Evolutionary conservation across 2,797 vertebrate genomes (phyloP).

Genomic region (Kryptolebias ocellatus): DNA sequence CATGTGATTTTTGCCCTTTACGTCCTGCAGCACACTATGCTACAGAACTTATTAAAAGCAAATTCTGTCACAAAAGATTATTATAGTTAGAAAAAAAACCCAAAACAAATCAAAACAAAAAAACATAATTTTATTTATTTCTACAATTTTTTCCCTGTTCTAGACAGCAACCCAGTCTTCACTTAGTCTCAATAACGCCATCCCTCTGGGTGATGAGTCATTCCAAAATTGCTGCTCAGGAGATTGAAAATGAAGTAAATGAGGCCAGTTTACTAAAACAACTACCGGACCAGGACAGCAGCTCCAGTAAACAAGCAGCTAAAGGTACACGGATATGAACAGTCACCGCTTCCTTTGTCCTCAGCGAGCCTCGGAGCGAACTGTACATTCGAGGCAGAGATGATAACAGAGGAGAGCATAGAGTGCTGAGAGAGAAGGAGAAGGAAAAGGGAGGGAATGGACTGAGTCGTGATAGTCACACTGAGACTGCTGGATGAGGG

Average conservation of each 20-base stretch:
- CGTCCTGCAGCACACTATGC: conserved; percentile 8
- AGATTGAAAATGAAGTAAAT: conserved; percentile 37
- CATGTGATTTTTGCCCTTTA: not conserved
- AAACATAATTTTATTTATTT: not conserved
- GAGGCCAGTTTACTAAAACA: conserved; percentile 34
- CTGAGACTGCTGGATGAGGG: conserved; percentile 55
- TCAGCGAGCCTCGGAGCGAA: conserved; percentile 34
- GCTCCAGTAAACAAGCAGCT: conserved; percentile 27
- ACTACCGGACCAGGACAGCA: conserved; percentile 7
- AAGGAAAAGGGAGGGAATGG: conserved; percentile 15
- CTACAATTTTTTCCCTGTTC: not conserved
- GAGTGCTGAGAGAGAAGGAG: conserved; percentile 29
- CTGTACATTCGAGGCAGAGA: conserved; percentile 17
- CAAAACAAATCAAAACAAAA: not conserved
- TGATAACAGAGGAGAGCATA: conserved; percentile 15
- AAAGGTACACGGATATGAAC: conserved; percentile 20
- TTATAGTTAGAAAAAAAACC: not conserved
- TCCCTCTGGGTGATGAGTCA: conserved; percentile 63
- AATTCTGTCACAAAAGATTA: conserved; percentile 10
- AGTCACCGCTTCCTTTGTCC: conserved; percentile 28
- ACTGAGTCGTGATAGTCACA: conserved; percentile 44
- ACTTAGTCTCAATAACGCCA: conserved; percentile 40
- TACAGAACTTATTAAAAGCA: conserved; percentile 18
- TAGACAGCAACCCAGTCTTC: not conserved
- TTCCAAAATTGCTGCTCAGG: conserved; percentile 40